Percentiles rank a stretch among this genome's conserved stretches.
phyloP scores from a whole-genome alignment of 2,888 invertebrate species.

The Lottia scabra region DNA sequence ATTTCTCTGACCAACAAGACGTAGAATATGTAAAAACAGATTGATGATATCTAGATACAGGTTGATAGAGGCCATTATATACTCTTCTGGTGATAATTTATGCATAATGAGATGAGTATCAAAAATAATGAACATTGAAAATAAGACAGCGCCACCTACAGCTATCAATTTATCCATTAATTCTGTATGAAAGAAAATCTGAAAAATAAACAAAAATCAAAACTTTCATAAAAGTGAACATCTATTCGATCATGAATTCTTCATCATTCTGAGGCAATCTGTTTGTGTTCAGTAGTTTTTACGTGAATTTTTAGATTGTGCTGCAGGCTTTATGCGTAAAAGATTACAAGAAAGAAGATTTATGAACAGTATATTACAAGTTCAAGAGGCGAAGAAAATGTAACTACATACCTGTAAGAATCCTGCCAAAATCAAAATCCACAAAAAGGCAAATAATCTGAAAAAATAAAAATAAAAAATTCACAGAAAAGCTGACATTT shows the following conservation, averaged over 20 bases:
- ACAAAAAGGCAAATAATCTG: constrained; percentile 68
- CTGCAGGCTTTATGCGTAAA: too few relatives aligned
- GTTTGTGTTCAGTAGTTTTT: too few relatives aligned
- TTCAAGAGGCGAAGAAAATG: too few relatives aligned
- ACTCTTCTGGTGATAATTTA: constrained; percentile 85
- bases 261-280: too few relatives aligned
- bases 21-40: constrained; percentile 83
- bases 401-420: constrained; percentile 72
- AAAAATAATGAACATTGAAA: constrained; percentile 85
- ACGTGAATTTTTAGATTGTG: too few relatives aligned
- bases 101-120: constrained; percentile 89
- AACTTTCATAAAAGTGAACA: background rate
- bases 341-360: too few relatives aligned
- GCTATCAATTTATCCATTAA: constrained; percentile 80
- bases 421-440: constrained; percentile 78
- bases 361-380: too few relatives aligned
- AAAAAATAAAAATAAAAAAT: constrained; percentile 34
- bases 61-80: constrained; percentile 87
- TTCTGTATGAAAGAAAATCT: constrained; percentile 81
- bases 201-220: constrained; percentile 53
- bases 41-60: constrained; percentile 90
- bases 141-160: constrained; percentile 78
- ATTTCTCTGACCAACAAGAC: constrained; percentile 74
- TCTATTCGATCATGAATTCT: too few relatives aligned
- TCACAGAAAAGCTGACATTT: too few relatives aligned